Base-by-base conservation (phyloP, 2,797 vertebrate species). In the Enteromius trimaculatus region DNA sequence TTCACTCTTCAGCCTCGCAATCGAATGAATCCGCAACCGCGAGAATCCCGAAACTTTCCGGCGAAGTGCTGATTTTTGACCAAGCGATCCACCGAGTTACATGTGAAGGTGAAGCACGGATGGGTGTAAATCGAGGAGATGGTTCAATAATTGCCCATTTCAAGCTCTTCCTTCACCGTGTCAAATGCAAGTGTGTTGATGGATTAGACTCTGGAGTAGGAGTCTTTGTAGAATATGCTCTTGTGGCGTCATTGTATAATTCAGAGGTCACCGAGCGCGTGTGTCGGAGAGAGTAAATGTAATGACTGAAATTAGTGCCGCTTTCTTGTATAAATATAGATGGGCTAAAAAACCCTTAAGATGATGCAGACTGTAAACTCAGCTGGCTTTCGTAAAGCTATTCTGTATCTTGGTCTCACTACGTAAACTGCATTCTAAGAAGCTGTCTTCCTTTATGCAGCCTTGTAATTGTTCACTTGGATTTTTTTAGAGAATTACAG, bases 81-180 rank as follows among this genome's bases (percentile, higher is more conserved):
- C 58, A 21, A 51, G 58, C 29, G 49, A 75, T 77, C 53, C 31
- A 80, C 26, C 68, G 55, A 68, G 23, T 74, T 68, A 53, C 66
- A 74, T 72, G 58, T 74, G 49, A 51, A 81, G 80, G 77, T 76
- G 68, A 80, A 64, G 72, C 37, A 60, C 31, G 72, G 75, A 66
- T 65, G 39, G 34, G 89, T 90, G 91, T 92, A 93, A 95, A 94
- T 92, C 87, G 92, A 88, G 90, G 92, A 92, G 93, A 93, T 94
- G 92, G 93, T 92, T 94, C 94, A 94, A 95, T 95, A 95, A 95
- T 95, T 95, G 94, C 94, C 94, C 95, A 95, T 95, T 95, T 95
- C 94, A 95, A 94, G 95, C 93, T 94, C 93, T 93, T 94, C 92
- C 90, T 91, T 88, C 91, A 65, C 89, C 90, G 93, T 95, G 93